Evolutionary conservation across 1,140 invertebrate genomes (phyloP).

Genomic region (Brachionus angularis): DNA sequence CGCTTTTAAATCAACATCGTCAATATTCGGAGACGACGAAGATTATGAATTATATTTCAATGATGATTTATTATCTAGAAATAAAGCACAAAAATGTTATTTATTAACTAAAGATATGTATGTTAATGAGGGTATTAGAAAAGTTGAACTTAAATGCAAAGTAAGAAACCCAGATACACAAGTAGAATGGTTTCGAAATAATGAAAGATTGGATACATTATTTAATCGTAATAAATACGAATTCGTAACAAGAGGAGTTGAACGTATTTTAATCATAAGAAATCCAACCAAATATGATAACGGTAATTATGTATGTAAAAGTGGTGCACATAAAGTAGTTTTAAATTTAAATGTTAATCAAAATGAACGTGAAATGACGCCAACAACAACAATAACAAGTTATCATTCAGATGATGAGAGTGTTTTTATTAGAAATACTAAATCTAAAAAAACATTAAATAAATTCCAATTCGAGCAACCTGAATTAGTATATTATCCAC

Average conservation of each 20-base stretch:
- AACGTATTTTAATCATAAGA: conserved; percentile 1
- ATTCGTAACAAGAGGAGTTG: background rate
- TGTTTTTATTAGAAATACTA: background rate
- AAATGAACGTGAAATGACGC: background rate
- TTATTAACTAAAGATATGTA: conserved; percentile 9
- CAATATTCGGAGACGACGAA: background rate
- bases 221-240: conserved; percentile 4
- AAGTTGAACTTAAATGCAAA: conserved; percentile 16
- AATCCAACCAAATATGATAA: conserved; percentile 2
- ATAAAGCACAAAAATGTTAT: background rate
- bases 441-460: background rate
- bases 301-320: conserved; percentile 23
- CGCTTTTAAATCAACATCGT: background rate
- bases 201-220: background rate
- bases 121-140: conserved; percentile 4
- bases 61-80: background rate
- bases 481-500: conserved; percentile 12
- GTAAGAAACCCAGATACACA: conserved; percentile 2
- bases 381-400: no score
- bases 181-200: conserved; percentile 33
- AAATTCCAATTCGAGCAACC: no score
- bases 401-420: background rate
- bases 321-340: background rate
- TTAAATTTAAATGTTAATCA: conserved; percentile 7
- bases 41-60: background rate